phyloP scores from a whole-genome alignment of 2,113 vertebrate genomes.

The Hystrix brachyura region DNA sequence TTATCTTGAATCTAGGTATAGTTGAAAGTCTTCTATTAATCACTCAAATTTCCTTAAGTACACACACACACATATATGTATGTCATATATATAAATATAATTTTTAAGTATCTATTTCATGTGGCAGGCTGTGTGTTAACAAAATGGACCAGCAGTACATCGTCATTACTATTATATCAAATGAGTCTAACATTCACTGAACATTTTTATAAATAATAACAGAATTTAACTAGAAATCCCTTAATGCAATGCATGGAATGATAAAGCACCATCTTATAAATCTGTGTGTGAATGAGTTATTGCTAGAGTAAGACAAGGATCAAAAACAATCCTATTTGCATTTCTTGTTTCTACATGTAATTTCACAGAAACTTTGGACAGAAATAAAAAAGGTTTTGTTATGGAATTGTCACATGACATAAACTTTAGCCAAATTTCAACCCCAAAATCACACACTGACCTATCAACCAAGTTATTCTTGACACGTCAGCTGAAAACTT shows the following conservation, averaged over 20 bases:
- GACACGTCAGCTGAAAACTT: background rate
- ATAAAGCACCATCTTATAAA: background rate
- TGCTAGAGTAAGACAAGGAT: background rate
- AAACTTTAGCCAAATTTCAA: background rate
- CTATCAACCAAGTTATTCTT: background rate
- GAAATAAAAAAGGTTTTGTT: background rate
- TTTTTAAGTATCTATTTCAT: background rate
- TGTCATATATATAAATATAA: background rate
- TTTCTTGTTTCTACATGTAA: background rate
- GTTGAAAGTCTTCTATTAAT: constrained; percentile 26
- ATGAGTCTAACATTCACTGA: background rate
- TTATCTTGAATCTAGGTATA: background rate
- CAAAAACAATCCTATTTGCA: background rate
- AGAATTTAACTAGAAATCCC: background rate
- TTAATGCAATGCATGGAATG: background rate
- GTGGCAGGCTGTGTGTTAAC: background rate
- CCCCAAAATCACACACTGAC: background rate
- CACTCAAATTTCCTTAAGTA: background rate
- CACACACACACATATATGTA: too few relatives aligned
- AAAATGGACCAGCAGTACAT: background rate
- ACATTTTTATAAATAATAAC: background rate
- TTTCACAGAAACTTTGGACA: background rate
- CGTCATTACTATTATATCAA: constrained; percentile 2
- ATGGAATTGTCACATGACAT: background rate
- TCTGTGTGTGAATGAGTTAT: background rate